Percentiles rank a stretch among this genome's conserved stretches.
Conservation (phyloP, 2,113 vertebrate species). For the Penelope pileata region DNA sequence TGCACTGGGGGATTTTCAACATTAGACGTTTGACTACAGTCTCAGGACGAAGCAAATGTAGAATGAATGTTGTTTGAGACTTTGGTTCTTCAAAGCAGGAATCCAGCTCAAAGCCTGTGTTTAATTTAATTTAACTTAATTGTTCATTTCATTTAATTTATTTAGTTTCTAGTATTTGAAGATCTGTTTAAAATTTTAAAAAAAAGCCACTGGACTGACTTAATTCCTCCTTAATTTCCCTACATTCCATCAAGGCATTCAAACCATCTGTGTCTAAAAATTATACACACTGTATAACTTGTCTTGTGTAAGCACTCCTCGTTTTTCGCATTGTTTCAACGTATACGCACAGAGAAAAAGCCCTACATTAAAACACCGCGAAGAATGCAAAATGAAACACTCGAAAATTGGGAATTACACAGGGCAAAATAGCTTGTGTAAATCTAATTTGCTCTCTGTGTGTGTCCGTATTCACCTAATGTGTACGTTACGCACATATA, state of each 20-base stretch:
- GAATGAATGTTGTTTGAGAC: background rate
- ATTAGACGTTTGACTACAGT: background rate
- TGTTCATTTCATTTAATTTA: slow-evolving; percentile 34
- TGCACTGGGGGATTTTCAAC: background rate
- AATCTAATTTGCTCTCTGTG: slow-evolving; percentile 3
- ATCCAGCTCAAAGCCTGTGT: background rate
- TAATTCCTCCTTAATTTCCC: slow-evolving; percentile 11
- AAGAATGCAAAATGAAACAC: background rate
- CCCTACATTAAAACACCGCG: background rate
- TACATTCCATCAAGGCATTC: background rate
- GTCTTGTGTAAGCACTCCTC: background rate
- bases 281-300: background rate
- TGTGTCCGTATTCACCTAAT: background rate
- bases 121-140: slow-evolving; percentile 28
- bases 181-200: slow-evolving; percentile 17
- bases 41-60: background rate
- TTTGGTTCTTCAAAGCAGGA: background rate
- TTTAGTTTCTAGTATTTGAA: slow-evolving; percentile 34
- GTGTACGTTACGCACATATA: background rate
- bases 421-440: background rate
- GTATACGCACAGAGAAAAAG: background rate
- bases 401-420: background rate
- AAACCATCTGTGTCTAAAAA: slow-evolving; percentile 9
- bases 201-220: background rate
- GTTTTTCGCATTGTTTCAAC: slow-evolving; percentile 11